These are phyloP conservation scores for Elysia crispata DNA, from an alignment of 2,888 invertebrate genomes.

Conservation along the genomic window DNA sequence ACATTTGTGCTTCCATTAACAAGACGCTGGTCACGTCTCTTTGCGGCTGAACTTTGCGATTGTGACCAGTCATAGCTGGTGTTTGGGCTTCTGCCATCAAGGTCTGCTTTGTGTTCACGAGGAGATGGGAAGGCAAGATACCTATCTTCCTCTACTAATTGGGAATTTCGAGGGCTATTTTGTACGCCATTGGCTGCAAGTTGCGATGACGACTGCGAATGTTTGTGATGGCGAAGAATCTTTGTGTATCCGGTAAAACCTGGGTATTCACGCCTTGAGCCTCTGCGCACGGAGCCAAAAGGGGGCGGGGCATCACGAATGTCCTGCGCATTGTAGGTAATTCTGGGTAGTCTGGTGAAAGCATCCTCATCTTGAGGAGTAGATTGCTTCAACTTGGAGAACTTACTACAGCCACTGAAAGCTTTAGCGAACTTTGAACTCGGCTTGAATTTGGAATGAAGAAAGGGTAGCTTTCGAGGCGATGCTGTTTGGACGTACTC, in stretches of 20 bases:
- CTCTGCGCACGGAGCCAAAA: constrained; percentile 1
- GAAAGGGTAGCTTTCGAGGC: constrained; percentile 19
- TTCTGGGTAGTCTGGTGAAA: neutral
- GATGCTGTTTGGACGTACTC: neutral
- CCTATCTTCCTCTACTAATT: too few relatives aligned
- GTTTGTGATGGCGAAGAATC: too few relatives aligned
- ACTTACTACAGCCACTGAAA: constrained; percentile 17
- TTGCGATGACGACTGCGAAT: too few relatives aligned
- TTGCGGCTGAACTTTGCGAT: too few relatives aligned
- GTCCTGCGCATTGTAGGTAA: neutral
- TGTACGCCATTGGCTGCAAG: too few relatives aligned
- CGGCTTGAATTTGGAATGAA: constrained; percentile 28
- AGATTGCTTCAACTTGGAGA: neutral
- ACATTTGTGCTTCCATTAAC: too few relatives aligned
- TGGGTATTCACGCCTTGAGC: constrained; percentile 11
- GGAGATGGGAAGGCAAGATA: too few relatives aligned
- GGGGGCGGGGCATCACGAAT: neutral
- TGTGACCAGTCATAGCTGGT: too few relatives aligned
- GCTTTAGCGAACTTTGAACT: constrained; percentile 22
- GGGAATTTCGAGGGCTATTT: too few relatives aligned
- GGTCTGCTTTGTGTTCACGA: too few relatives aligned
- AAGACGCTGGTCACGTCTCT: too few relatives aligned
- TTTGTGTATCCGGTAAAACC: constrained; percentile 16
- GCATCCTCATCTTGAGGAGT: neutral
- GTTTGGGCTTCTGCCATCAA: too few relatives aligned